Evolutionary conservation across 2,113 vertebrate genomes (phyloP), one percentile per base, ranked within the genome.

Genomic region (Ammodytes dubius): DNA sequence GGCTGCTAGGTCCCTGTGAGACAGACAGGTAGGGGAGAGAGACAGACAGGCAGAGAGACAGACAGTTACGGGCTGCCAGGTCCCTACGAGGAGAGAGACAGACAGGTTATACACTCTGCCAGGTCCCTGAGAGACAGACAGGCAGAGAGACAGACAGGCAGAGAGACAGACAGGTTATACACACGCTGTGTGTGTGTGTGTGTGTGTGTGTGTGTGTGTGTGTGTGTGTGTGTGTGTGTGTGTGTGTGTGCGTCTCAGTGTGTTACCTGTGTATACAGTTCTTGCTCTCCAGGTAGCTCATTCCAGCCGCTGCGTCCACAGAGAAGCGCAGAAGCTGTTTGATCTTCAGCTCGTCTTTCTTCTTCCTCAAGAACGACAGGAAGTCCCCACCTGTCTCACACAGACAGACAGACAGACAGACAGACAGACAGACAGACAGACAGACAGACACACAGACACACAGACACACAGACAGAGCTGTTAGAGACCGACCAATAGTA

Each of bases 201-300:
- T 27, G 27, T 27, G 27, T 27, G 27, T 27, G 27, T 27, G 27
- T 27, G 27, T 27, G 27, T 27, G 27, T 27, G 27, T 27, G 27
- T 27, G 27, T 27, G 27, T 27, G 27, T 27, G 27, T 27, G 27
- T 27, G 27, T 27, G 27, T 27, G 27, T 27, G 27, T 27, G 27
- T 27, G 27, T 27, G 27, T 27, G 6, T 6, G 7, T 39, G 6
- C 6, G 2, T 35, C 4, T n/a, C 35, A 27, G 27, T 27, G 27
- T 27, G 27, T 45, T 10, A 99, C 98, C 98, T 97, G 94, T 99
- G 98, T 90, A 99, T 99, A 70, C 98, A 99, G 91, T 99, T 99
- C 92, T 97, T 99, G 52, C 96, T 96, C 91, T 99, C 97, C 0
- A 99, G 95, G 92, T 99, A 99, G 0, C 97, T 95, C 98, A 99